phyloP scores from a whole-genome alignment of 2,888 invertebrate genomes.

The Tipula vernalis region DNA sequence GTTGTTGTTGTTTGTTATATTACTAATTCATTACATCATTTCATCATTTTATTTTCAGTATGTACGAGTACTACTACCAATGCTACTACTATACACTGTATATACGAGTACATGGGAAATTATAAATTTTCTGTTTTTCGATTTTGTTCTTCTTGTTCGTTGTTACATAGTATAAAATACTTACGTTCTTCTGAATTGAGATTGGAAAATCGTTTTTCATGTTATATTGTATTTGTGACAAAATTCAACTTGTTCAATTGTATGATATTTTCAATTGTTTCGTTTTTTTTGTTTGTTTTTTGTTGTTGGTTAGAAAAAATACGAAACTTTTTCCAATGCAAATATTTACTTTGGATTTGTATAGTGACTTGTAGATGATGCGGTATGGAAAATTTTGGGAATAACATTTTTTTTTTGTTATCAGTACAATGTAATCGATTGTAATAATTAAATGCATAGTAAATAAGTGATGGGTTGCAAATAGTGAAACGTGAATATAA shows the following conservation, averaged over 20 bases:
- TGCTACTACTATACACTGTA: neutral
- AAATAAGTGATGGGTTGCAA: no score
- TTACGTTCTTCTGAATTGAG: neutral
- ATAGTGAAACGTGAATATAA: no score
- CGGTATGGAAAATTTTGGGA: neutral
- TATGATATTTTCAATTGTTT: neutral
- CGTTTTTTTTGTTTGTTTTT: neutral
- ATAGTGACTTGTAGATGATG: neutral
- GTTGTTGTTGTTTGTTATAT: neutral
- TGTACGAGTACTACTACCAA: neutral
- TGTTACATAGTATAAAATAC: neutral
- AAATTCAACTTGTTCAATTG: neutral
- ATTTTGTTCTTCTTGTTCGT: neutral
- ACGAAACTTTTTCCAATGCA: neutral
- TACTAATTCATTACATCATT: constrained; percentile 4
- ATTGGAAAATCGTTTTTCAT: neutral
- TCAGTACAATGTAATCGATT: no score
- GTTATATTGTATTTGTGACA: neutral
- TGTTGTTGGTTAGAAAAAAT: neutral
- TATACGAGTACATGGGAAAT: neutral
- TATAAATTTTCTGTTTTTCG: neutral
- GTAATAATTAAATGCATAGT: no score
- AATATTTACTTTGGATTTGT: neutral
- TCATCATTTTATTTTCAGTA: neutral
- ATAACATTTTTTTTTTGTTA: neutral